phyloP scores from a whole-genome alignment of 2,888 invertebrate genomes.

The Acheta domesticus region DNA sequence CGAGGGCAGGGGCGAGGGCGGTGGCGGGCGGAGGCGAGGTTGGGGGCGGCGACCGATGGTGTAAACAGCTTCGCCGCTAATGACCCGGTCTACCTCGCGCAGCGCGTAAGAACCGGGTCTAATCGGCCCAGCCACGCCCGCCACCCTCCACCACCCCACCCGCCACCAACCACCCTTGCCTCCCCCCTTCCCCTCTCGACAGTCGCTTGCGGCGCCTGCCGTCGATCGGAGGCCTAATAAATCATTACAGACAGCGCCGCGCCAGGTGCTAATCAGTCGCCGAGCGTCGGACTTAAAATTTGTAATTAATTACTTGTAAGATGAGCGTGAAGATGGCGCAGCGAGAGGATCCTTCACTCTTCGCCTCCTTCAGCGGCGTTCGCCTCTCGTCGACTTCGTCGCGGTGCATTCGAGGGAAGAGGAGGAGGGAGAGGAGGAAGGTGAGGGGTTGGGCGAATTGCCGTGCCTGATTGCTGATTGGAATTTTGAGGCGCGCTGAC shows the following conservation, averaged over 20 bases:
- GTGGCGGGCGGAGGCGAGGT: neutral
- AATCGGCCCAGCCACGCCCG: neutral
- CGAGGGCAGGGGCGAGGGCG: neutral
- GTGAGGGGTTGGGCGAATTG: neutral
- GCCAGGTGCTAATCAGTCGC: constrained; percentile 12
- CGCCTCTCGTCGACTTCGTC: too few relatives aligned
- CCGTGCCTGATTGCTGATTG: neutral
- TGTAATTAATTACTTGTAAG: constrained; percentile 18
- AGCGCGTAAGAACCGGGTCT: neutral
- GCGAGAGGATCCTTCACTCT: neutral
- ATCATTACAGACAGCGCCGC: constrained; percentile 24
- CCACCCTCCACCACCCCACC: too few relatives aligned
- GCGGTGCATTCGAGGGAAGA: neutral
- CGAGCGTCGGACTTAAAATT: neutral
- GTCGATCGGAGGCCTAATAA: constrained; percentile 22
- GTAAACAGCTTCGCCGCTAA: constrained; percentile 18
- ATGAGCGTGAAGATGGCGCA: neutral
- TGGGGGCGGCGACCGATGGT: constrained; percentile 3
- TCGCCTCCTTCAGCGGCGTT: neutral
- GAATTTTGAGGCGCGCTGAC: neutral
- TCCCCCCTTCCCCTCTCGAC: neutral
- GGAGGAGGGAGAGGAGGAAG: neutral
- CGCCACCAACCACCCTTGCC: neutral
- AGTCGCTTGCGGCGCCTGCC: neutral
- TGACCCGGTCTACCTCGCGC: constrained; percentile 7